Evolutionary conservation across 64 coral and sea anemone genomes (phyloP), one percentile per base, ranked within the genome.

Genomic region (Anthopleura sola): DNA sequence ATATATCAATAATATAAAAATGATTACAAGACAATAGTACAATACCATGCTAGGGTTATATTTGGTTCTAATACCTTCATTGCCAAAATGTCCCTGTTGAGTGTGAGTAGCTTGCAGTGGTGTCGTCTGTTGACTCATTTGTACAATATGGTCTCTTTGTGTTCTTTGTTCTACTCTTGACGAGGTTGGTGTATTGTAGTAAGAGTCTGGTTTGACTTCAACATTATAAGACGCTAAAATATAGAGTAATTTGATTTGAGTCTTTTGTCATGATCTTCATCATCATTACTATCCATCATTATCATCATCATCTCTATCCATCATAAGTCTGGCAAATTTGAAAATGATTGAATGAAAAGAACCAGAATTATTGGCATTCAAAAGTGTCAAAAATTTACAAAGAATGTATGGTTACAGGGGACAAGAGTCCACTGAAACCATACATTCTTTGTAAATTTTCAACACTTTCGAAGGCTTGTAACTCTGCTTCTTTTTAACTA

Each of bases 161-260:
- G 18, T 50, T 83, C 82, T 24, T 29, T 83, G 82, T 83, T 83
- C 82, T 54, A 83, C 28, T 60, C 82, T 54, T 54, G 82, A 83
- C 24, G 82, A 38, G 32, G 82, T 83, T 12, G 51, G 49, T 55
- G 82, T 60, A 32, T 26, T 83, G 55, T 54, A 83, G 49, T 83
- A 83, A 36, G 38, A 38, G 34, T 79, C 38, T 44, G 76, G 39
- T 79, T 79, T 23, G 21, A 48, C 76, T n/a, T 79, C 44, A 26
- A 13, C 76, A 44, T 79, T 38, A 79, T 44, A 6, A 18, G 37
- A 40, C 20, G 76, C 76, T 79, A 48, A 71, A 71, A 32, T 14
- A 71, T 29, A 71, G 29, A 71, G n/a, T 1, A 11, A 33, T 47
- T 46, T 19, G 36, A 79, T 24, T 53, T 6, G 50, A 15, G 13